Percentiles rank a stretch among this genome's conserved stretches.
Conservation (phyloP, 2,888 invertebrate genomes). For the Stictocephala bisonia region DNA sequence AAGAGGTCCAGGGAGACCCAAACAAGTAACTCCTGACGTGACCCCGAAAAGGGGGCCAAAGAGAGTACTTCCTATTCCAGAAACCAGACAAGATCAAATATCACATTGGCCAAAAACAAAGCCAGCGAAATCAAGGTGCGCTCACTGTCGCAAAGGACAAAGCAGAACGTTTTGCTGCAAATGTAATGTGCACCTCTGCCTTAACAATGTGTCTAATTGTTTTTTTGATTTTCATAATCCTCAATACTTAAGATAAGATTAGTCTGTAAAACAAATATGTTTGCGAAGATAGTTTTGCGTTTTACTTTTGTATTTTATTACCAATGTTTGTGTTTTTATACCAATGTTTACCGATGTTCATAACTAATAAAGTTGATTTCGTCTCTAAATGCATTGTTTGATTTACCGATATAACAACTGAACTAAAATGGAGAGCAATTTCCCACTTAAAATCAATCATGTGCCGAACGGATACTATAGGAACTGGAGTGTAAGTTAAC, state of each 20-base stretch:
- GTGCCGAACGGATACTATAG: too few relatives aligned
- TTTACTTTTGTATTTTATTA: too few relatives aligned
- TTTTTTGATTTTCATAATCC: neutral
- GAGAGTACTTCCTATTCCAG: slow-evolving; percentile 6
- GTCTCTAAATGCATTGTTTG: too few relatives aligned
- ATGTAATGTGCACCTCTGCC: slow-evolving; percentile 22
- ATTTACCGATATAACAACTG: too few relatives aligned
- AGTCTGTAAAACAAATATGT: too few relatives aligned
- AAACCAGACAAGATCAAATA: slow-evolving; percentile 38
- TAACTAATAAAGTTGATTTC: too few relatives aligned
- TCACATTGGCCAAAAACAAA: slow-evolving; percentile 36
- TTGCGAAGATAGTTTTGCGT: too few relatives aligned
- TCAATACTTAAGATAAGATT: neutral
- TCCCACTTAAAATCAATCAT: too few relatives aligned
- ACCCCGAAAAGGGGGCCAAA: slow-evolving; percentile 12
- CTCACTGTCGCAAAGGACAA: neutral
- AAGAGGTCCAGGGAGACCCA: neutral
- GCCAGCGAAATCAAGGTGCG: neutral
- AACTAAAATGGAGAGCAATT: too few relatives aligned
- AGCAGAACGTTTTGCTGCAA: slow-evolving; percentile 10
- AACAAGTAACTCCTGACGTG: neutral
- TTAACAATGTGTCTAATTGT: slow-evolving; percentile 17
- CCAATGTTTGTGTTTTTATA: too few relatives aligned
- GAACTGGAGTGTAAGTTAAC: too few relatives aligned
- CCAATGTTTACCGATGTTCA: too few relatives aligned